Evolutionary conservation across 2,113 vertebrate genomes (phyloP).

Genomic region (Emydocephalus ijimae): DNA sequence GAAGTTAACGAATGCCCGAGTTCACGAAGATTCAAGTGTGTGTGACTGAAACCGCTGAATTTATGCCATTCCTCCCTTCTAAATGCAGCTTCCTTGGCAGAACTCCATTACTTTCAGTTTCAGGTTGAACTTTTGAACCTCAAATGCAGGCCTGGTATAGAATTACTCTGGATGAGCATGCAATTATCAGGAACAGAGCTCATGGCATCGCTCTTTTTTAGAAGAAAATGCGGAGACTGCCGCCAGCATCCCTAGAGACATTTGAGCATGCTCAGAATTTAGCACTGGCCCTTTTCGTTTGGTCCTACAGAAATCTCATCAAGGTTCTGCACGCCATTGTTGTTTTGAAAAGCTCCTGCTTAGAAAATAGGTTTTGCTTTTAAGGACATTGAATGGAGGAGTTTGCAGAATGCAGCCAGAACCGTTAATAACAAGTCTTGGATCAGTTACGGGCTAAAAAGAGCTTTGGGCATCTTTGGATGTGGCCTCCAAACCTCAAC

Average conservation of each 20-base stretch:
- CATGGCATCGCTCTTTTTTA: not conserved
- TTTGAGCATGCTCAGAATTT: not conserved
- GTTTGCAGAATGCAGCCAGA: not conserved
- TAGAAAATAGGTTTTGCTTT: not conserved
- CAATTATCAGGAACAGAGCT: slow-evolving; percentile 15
- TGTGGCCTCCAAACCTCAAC: not conserved
- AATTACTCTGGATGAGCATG: slow-evolving; percentile 32
- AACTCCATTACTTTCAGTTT: slow-evolving; percentile 28
- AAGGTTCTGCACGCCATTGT: not conserved
- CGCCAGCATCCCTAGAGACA: not conserved
- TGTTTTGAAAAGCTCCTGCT: not conserved
- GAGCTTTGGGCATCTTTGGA: not conserved
- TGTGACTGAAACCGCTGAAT: slow-evolving; percentile 30
- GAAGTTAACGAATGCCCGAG: slow-evolving; percentile 42
- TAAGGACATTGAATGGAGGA: not conserved
- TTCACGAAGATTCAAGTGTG: slow-evolving; percentile 42
- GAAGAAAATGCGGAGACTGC: not conserved
- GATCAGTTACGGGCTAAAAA: not conserved
- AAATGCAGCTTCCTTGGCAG: slow-evolving; percentile 25
- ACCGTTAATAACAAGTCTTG: not conserved
- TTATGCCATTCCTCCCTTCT: not conserved
- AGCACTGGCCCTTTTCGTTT: not conserved
- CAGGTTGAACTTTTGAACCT: slow-evolving; percentile 32
- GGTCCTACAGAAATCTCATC: not conserved
- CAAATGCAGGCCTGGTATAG: slow-evolving; percentile 12